Conservation (phyloP, 2,888 invertebrate species). For the Mycalesis mineus region DNA sequence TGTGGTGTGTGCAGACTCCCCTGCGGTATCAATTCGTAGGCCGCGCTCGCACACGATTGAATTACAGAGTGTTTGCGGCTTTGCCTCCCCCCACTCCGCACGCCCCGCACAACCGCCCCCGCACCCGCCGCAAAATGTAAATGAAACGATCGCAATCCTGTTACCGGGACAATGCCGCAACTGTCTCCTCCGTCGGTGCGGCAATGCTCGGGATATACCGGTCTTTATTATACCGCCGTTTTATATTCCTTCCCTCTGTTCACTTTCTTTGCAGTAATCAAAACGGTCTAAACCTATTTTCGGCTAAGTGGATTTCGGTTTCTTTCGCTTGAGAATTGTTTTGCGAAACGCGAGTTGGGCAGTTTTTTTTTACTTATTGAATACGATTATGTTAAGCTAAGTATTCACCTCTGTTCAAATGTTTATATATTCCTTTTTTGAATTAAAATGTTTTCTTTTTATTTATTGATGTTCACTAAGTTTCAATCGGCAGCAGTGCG, state of each 20-base stretch:
- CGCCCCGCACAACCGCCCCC: no score
- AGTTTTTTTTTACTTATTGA: background rate
- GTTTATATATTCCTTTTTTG: no score
- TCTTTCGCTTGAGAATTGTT: background rate
- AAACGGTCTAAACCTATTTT: background rate
- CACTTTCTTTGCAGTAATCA: background rate
- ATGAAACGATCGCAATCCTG: conserved; percentile 44
- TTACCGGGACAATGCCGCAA: conserved; percentile 22
- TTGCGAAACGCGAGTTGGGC: background rate
- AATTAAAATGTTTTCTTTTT: no score
- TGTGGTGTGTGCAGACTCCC: conserved; percentile 8
- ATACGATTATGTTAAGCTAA: background rate
- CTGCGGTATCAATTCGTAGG: conserved; percentile 43
- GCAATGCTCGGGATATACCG: background rate
- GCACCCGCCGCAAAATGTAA: conserved; percentile 46
- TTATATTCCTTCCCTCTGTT: background rate
- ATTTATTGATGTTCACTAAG: no score
- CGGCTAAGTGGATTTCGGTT: background rate
- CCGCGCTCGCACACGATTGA: conserved; percentile 42
- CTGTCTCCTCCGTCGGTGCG: background rate
- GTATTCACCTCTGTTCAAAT: no score
- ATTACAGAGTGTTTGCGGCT: conserved; percentile 45
- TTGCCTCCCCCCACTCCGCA: background rate
- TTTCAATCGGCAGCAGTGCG: no score
- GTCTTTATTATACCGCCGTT: conserved; percentile 2